phyloP scores from a whole-genome alignment of 2,888 invertebrate genomes.

The Apodemia hepburni region DNA sequence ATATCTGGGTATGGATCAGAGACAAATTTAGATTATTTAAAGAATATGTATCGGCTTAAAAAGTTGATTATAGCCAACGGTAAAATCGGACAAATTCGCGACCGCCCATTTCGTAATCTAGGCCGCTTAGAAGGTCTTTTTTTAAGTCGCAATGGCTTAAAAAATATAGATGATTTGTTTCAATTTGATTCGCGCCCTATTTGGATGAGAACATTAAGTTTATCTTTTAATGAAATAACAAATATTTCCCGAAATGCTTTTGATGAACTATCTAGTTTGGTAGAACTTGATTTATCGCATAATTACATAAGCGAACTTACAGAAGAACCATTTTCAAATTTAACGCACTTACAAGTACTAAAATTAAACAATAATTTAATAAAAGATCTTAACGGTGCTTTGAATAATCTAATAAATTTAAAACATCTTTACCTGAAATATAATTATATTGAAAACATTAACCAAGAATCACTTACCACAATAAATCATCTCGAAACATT shows the following conservation, averaged over 20 bases:
- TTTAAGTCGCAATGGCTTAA: slow-evolving; percentile 51
- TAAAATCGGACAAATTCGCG: slow-evolving; percentile 44
- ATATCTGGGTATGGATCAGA: slow-evolving; percentile 44
- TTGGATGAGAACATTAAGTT: slow-evolving; percentile 44
- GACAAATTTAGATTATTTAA: slow-evolving; percentile 46
- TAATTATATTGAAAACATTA: slow-evolving; percentile 54
- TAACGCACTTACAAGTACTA: slow-evolving; percentile 50
- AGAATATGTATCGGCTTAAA: slow-evolving; percentile 48
- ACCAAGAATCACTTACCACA: slow-evolving; percentile 51
- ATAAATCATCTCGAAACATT: slow-evolving; percentile 63
- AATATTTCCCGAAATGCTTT: slow-evolving; percentile 48
- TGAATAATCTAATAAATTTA: slow-evolving; percentile 53
- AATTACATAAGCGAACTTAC: slow-evolving; percentile 52
- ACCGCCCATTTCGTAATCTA: slow-evolving; percentile 47
- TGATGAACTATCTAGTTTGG: slow-evolving; percentile 45
- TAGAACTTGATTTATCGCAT: slow-evolving; percentile 56
- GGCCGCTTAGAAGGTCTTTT: slow-evolving; percentile 48
- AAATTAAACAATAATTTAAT: slow-evolving; percentile 57
- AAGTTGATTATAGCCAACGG: slow-evolving; percentile 43
- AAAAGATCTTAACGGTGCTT: slow-evolving; percentile 58
- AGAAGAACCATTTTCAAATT: slow-evolving; percentile 54
- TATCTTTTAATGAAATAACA: slow-evolving; percentile 49
- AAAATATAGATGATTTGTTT: slow-evolving; percentile 48
- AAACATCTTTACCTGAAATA: slow-evolving; percentile 55
- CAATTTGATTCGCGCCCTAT: slow-evolving; percentile 48